phyloP scores from a whole-genome alignment of 2,888 invertebrate species.

The Hemicrepidius hirtus region DNA sequence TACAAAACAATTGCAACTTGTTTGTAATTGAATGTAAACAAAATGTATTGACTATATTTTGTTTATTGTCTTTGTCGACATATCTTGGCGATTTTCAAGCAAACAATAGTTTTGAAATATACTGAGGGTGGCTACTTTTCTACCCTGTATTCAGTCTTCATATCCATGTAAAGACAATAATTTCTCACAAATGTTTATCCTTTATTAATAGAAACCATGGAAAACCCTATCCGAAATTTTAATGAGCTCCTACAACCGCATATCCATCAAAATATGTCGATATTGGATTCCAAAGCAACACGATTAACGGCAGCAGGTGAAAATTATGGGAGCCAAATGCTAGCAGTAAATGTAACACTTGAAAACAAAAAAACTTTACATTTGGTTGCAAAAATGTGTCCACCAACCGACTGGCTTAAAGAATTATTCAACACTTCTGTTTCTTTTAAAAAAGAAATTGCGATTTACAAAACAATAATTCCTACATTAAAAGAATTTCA shows the following conservation, averaged over 20 bases:
- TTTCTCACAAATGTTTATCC: too few relatives aligned
- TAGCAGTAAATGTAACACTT: conserved; percentile 66
- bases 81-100: too few relatives aligned
- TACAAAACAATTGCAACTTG: too few relatives aligned
- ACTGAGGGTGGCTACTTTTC: too few relatives aligned
- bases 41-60: too few relatives aligned
- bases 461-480: conserved; percentile 71
- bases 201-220: background rate
- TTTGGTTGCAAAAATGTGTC: conserved; percentile 74
- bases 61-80: too few relatives aligned
- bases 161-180: too few relatives aligned
- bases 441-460: conserved; percentile 74
- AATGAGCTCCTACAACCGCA: conserved; percentile 40
- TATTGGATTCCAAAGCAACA: conserved; percentile 63
- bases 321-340: conserved; percentile 76
- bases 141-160: too few relatives aligned
- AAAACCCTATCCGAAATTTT: conserved; percentile 41
- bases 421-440: conserved; percentile 72
- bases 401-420: conserved; percentile 72
- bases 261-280: conserved; percentile 37
- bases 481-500: conserved; percentile 72
- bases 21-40: too few relatives aligned
- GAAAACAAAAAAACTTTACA: conserved; percentile 66
- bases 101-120: too few relatives aligned
- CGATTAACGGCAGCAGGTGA: conserved; percentile 74